Evolutionary conservation across 1,140 invertebrate genomes (phyloP), one percentile per base, ranked within the genome.

Genomic region (Leptinotarsa texana): DNA sequence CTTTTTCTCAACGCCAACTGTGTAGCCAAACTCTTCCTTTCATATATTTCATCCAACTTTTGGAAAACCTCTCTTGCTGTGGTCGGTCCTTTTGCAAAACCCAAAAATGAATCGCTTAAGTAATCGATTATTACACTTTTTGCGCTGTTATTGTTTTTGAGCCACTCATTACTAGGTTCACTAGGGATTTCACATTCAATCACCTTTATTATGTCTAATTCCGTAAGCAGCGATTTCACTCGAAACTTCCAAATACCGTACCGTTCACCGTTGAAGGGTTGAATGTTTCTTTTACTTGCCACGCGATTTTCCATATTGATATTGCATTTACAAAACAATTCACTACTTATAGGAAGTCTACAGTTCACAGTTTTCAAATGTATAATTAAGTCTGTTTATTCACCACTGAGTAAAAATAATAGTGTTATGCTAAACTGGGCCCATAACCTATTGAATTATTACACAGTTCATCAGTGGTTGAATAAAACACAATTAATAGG

Each of bases 1-100:
- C 80, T 80, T 66, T 87, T 87, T 22, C 83, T 73, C 22, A 84
- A 24, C 4, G 63, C 63, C 63, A 21, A 22, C 63, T 65, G 63
- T n/a, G 63, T 65, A 13, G 63, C 63, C 21, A 65, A 65, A 65
- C 83, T 86, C 81, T 84, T 84, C 21, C 85, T 72, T 72, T 86
- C 83, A 69, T 85, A 87, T 1, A 86, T 69, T 8, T 69, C 70
- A 77, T 87, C 84, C 63, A 87, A 78, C 62, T 78, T 82, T 69
- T 77, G 63, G 27, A 86, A 78, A 75, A 87, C 84, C 47, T 83
- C 67, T 72, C 76, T 80, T 8, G 83, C 82, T 4, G 80, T 82
- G 24, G 49, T 63, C 24, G 80, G 80, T 63, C 75, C 72, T 72
- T 79, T 82, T 3, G 80, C 83, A 77, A 85, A 84, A 74, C 69